These are phyloP conservation scores for Oryzias celebensis DNA, from an alignment of 2,113 vertebrate genomes.

Conservation along the genomic window DNA sequence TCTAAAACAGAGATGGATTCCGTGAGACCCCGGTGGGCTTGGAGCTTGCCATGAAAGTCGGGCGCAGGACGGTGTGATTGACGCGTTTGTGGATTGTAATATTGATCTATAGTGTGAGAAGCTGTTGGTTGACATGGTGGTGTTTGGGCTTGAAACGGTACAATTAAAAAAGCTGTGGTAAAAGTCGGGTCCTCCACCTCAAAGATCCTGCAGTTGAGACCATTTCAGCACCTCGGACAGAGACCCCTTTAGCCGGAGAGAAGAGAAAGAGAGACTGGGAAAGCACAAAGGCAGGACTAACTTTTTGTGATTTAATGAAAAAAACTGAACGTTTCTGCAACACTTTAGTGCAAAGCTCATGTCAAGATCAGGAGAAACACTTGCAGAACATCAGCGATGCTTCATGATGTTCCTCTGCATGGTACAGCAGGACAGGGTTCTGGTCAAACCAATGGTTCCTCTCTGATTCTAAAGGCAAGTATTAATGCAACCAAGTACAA, in stretches of 20 bases:
- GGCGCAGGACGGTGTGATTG: slow-evolving; percentile 55
- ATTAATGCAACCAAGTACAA: too few relatives aligned
- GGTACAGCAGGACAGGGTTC: too few relatives aligned
- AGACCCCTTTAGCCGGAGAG: background rate
- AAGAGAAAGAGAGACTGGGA: slow-evolving; percentile 1
- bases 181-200: slow-evolving; percentile 52
- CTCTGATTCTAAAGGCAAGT: too few relatives aligned
- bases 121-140: slow-evolving; percentile 70
- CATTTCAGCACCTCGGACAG: slow-evolving; percentile 63
- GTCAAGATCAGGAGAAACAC: too few relatives aligned
- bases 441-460: too few relatives aligned
- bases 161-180: slow-evolving; percentile 52
- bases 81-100: slow-evolving; percentile 69
- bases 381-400: too few relatives aligned
- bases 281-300: background rate
- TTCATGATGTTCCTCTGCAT: too few relatives aligned
- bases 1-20: slow-evolving; percentile 32
- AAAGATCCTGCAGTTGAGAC: slow-evolving; percentile 7
- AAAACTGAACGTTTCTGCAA: too few relatives aligned
- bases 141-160: slow-evolving; percentile 59
- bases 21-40: slow-evolving; percentile 47
- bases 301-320: too few relatives aligned
- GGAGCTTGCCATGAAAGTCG: slow-evolving; percentile 32
- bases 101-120: slow-evolving; percentile 64
- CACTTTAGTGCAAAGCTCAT: too few relatives aligned